phyloP scores from a whole-genome alignment of 37 sponge, comb jelly and placozoan genomes.

The Ianthella basta region DNA sequence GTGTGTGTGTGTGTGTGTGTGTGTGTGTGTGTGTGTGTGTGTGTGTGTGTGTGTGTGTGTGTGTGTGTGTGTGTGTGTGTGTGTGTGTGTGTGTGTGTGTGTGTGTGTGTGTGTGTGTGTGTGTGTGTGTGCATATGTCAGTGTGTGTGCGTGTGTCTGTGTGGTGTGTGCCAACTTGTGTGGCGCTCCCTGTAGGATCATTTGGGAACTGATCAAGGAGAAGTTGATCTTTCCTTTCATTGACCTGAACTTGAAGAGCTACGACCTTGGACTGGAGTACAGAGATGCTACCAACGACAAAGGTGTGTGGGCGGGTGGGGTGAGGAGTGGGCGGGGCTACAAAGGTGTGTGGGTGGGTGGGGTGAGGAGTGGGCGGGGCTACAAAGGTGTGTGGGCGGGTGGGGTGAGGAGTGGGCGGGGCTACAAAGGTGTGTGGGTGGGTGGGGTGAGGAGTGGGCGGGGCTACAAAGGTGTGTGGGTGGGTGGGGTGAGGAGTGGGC shows the following conservation, averaged over 20 bases:
- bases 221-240: slow-evolving; percentile 93
- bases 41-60: not conserved
- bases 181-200: slow-evolving; percentile 9
- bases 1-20: not conserved
- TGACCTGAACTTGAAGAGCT: slow-evolving; percentile 90
- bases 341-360: slow-evolving; percentile 46
- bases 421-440: no score
- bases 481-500: no score
- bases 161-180: not conserved
- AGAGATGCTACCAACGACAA: slow-evolving; percentile 87
- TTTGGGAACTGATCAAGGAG: slow-evolving; percentile 84
- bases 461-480: no score
- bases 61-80: no score
- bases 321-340: slow-evolving; percentile 48
- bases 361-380: no score
- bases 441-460: no score
- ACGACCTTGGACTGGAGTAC: slow-evolving; percentile 91
- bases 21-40: not conserved
- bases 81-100: not conserved
- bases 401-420: no score
- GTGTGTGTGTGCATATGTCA: not conserved
- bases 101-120: not conserved
- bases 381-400: no score
- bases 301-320: slow-evolving; percentile 50
- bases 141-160: not conserved